Evolutionary conservation across 2,797 vertebrate species (phyloP), one percentile per base, ranked within the genome.

Genomic region (Poeciliopsis infans): DNA sequence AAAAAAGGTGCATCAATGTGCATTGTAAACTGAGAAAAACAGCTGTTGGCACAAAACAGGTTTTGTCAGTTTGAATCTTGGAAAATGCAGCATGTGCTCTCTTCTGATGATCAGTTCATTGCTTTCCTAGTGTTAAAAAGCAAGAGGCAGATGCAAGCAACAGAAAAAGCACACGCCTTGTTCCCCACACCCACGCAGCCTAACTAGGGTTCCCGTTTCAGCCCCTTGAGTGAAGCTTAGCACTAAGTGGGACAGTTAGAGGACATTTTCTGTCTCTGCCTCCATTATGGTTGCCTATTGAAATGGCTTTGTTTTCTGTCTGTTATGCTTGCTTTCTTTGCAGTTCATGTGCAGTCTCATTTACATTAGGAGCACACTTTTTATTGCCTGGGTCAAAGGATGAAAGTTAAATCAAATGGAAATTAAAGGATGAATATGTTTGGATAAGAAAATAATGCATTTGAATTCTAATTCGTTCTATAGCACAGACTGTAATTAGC

Each of bases 241-340:
- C 80, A 71, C 84, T 91, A 94, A 94, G 89, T 94, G 91, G 94
- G 91, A 91, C 93, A 93, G 80, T 91, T 90, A 92, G 81, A 95
- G 91, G 93, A 93, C 92, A 86, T 89, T 87, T 88, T 78, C 47
- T 81, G 75, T 77, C 74, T 80, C 64, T 80, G 36, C 83, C 61
- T 83, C 80, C 49, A 28, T 83, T 59, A 25, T 13, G 33, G 61
- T 66, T 66, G 16, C 18, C 36, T 77, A 72, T 81, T 20, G 16
- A 64, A 64, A 75, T 76, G 73, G 47, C 31, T 76, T 71, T 78
- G 16, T 80, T 61, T 61, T 11, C 31, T 47, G 4, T 7, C 25
- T 53, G 51, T 59, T 20, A 41, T 0, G 7, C 16, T 28, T 51
- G n/a, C 20, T 49, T 72, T 49, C 10, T 33, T 16, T 53, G 20